phyloP scores from a whole-genome alignment of 2,888 invertebrate genomes.

The Eupithecia dodoneata region DNA sequence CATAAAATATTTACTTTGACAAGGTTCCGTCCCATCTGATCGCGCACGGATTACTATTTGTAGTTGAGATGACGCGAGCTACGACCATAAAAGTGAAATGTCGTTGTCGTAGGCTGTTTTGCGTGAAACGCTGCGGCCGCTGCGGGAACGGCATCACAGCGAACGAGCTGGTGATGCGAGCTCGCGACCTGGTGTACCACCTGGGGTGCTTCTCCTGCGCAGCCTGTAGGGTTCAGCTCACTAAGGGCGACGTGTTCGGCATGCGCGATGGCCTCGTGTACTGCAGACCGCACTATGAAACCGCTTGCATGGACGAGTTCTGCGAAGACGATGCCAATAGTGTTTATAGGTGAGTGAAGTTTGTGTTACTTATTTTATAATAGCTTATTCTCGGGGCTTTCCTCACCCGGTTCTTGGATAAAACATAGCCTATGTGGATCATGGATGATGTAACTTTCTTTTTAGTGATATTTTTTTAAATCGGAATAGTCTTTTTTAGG shows the following conservation, averaged over 20 bases:
- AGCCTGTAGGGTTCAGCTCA: slow-evolving; percentile 91
- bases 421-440: background rate
- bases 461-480: too few species aligned
- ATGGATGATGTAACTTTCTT: background rate
- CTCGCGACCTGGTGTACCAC: slow-evolving; percentile 94
- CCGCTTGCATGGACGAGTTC: slow-evolving; percentile 85
- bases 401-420: background rate
- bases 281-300: slow-evolving; percentile 85
- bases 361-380: background rate
- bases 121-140: slow-evolving; percentile 92
- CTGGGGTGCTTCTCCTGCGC: slow-evolving; percentile 95
- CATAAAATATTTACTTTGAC: background rate
- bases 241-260: slow-evolving; percentile 96
- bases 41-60: background rate
- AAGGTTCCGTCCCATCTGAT: background rate
- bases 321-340: slow-evolving; percentile 84
- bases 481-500: too few species aligned
- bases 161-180: slow-evolving; percentile 96
- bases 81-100: slow-evolving; percentile 3
- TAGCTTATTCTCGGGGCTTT: background rate
- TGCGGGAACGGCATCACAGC: slow-evolving; percentile 94
- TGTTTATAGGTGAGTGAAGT: slow-evolving; percentile 67
- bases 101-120: slow-evolving; percentile 89
- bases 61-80: background rate
- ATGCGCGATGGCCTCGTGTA: slow-evolving; percentile 92